phyloP scores from a whole-genome alignment of 2,888 invertebrate species.

The Idaea straminata region DNA sequence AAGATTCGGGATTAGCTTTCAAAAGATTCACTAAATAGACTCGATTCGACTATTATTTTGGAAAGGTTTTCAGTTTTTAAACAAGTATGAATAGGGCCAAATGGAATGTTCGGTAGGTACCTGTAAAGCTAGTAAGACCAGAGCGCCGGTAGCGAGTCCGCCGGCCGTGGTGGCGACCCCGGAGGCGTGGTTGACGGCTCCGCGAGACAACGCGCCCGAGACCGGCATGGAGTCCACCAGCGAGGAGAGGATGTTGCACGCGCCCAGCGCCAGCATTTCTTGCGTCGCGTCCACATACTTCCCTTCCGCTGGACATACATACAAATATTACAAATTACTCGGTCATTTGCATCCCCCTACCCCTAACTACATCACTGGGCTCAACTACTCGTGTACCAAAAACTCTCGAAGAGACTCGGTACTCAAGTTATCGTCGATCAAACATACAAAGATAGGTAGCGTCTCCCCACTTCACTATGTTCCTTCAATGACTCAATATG shows the following conservation, averaged over 20 bases:
- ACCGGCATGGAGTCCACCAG: conserved; percentile 95
- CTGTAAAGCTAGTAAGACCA: conserved; percentile 72
- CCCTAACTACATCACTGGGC: too few relatives aligned
- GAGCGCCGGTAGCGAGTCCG: conserved; percentile 88
- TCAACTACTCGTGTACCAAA: too few relatives aligned
- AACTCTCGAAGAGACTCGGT: too few relatives aligned
- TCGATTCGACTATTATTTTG: background rate
- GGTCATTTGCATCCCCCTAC: background rate
- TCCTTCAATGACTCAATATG: too few relatives aligned
- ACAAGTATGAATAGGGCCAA: too few relatives aligned
- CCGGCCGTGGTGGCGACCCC: conserved; percentile 94
- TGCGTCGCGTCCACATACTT: conserved; percentile 91
- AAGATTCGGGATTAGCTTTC: conserved; percentile 32
- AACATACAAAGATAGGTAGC: too few relatives aligned
- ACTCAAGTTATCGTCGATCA: too few relatives aligned
- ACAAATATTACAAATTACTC: background rate
- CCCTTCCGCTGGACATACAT: conserved; percentile 81
- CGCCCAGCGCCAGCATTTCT: conserved; percentile 93
- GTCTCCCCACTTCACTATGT: too few relatives aligned
- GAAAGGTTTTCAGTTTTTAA: background rate
- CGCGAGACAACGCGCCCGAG: conserved; percentile 92
- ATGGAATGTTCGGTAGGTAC: conserved; percentile 32
- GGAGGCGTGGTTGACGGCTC: conserved; percentile 96
- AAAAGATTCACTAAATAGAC: background rate
- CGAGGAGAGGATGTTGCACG: conserved; percentile 92